Conservation (phyloP, 2,797 vertebrate genomes). For the Agapornis canus region DNA sequence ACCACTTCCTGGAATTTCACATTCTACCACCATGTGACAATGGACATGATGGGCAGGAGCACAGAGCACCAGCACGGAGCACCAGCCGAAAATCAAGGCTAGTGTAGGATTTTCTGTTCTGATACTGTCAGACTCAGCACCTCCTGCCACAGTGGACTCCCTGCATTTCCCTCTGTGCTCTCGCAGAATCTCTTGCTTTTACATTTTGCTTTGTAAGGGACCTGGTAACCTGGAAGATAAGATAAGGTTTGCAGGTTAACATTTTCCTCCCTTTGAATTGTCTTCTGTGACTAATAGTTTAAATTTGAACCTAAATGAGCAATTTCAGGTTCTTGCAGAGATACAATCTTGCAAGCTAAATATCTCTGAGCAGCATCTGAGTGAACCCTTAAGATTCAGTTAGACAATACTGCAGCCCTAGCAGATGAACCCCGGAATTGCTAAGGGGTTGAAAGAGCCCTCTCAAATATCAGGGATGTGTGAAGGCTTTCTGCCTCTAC, state of each 20-base stretch:
- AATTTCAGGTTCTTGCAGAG: not conserved
- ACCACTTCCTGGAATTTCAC: not conserved
- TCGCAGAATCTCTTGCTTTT: not conserved
- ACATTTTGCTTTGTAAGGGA: not conserved
- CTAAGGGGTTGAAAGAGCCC: not conserved
- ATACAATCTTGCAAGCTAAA: not conserved
- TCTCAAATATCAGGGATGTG: rapidly evolving
- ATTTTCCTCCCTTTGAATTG: not conserved
- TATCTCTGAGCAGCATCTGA: rapidly evolving
- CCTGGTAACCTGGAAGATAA: not conserved
- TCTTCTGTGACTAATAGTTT: not conserved
- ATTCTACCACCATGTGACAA: rapidly evolving
- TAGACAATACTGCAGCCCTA: not conserved
- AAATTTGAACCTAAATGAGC: not conserved
- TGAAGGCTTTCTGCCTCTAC: not conserved
- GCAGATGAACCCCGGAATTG: not conserved
- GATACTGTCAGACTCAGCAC: not conserved
- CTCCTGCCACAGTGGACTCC: not conserved
- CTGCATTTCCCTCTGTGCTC: not conserved
- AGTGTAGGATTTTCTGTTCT: not conserved
- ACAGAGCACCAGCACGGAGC: not conserved
- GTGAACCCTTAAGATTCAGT: not conserved
- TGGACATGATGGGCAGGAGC: not conserved
- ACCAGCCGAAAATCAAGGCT: not conserved
- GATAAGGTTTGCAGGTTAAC: not conserved